Evolutionary conservation across 2,113 vertebrate genomes (phyloP).

Genomic region (Ceratotherium simum): DNA sequence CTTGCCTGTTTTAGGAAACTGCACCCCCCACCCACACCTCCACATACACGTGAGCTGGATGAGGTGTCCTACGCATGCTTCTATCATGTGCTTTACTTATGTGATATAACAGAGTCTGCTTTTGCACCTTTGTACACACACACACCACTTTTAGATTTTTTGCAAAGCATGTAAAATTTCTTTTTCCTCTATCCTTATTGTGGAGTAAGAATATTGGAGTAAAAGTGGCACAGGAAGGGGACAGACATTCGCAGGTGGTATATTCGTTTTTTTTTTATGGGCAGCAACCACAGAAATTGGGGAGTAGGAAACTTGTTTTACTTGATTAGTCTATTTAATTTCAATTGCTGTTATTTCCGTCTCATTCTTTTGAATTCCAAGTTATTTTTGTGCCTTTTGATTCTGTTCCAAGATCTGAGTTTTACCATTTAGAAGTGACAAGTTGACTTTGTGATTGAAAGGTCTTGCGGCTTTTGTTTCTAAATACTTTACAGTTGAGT

Average conservation of each 20-base stretch:
- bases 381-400: constrained; percentile 27
- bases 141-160: neutral
- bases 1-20: neutral
- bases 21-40: neutral
- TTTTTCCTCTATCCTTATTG: neutral
- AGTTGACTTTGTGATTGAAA: constrained; percentile 40
- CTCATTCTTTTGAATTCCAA: constrained; percentile 48
- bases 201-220: neutral
- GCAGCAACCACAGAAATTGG: neutral
- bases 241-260: neutral
- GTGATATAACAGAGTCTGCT: neutral
- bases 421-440: constrained; percentile 55
- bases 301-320: neutral
- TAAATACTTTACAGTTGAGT: neutral
- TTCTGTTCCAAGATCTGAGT: constrained; percentile 39
- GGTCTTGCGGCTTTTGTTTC: constrained; percentile 15
- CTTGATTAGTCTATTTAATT: constrained; percentile 34
- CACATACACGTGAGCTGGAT: neutral
- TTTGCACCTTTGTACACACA: neutral
- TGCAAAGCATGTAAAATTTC: neutral
- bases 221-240: neutral
- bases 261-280: neutral
- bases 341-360: constrained; percentile 30
- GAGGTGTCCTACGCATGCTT: neutral
- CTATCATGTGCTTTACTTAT: neutral